Conservation (phyloP, 2,888 invertebrate species). For the Thumatha senex region DNA sequence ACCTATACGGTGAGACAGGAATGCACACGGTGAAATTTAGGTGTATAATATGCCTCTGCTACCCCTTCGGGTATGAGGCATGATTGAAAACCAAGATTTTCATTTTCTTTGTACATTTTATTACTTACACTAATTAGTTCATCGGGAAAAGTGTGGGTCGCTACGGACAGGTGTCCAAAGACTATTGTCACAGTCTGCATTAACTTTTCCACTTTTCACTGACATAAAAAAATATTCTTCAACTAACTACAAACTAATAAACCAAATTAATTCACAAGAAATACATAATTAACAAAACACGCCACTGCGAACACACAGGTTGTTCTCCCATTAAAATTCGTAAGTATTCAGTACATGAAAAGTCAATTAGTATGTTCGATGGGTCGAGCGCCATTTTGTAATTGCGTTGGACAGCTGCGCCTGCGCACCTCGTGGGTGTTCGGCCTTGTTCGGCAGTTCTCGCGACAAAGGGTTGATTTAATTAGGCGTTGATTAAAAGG, state of each 20-base stretch:
- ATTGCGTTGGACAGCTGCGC: constrained; percentile 72
- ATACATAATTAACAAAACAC: constrained; percentile 46
- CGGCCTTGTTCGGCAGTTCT: constrained; percentile 16
- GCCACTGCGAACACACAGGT: constrained; percentile 50
- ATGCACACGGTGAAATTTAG: no score
- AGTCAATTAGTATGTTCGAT: constrained; percentile 77
- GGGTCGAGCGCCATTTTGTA: constrained; percentile 71
- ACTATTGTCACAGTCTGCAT: no score
- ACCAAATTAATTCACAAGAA: constrained; percentile 29
- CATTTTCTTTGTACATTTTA: constrained; percentile 23
- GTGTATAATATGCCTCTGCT: no score
- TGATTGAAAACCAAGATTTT: no score
- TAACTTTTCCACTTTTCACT: no score
- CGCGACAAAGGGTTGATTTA: constrained; percentile 41
- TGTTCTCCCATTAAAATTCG: constrained; percentile 48
- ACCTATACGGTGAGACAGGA: no score
- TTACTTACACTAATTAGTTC: constrained; percentile 13
- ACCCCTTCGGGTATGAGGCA: no score
- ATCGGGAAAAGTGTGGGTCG: no score
- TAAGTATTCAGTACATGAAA: constrained; percentile 71
- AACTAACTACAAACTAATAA: constrained; percentile 5
- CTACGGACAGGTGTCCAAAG: no score
- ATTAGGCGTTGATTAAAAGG: constrained; percentile 38
- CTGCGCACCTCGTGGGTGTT: constrained; percentile 59
- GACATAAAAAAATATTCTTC: background rate